Base-by-base conservation (phyloP, 2,888 invertebrate genomes). In the Pelosia muscerda region DNA sequence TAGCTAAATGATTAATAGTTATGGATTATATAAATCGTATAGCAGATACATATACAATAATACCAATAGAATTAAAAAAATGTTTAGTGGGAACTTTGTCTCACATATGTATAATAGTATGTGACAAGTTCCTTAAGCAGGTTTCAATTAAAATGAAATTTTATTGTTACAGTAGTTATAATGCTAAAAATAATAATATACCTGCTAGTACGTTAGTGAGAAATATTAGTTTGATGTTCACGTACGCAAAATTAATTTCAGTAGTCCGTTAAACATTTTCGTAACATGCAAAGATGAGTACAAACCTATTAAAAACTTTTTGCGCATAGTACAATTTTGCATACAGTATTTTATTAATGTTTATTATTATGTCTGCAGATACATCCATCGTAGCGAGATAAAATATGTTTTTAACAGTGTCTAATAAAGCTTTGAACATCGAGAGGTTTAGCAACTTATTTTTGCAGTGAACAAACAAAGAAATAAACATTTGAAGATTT, bases 1-100 rank as follows among this genome's bases (percentile, higher is more conserved):
- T 38, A 19, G 42, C 13, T 25, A 49, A 64, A 22, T 66, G 66
- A 70, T 19, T 53, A 25, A 63, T 11, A 38, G 19, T 26, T 38
- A n/a, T 15, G 22, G 26, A 13, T 26, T 56, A n/a, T 25, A 4
- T 23, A 23, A 28, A 57, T 15, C 8, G 8, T 28, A 25, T 6
- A 38, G 0, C 2, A 19, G 42, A 42, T 5, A 42, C 19, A 42
- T 4, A 5, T 38, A 38, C 2, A 38, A 8, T 2, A 2, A 10
- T 34, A 34, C 2, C 13, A 34, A 28, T 28, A 28, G 2, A n/a
- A n/a, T n/a, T n/a, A n/a, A n/a, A n/a, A n/a, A n/a, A n/a, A n/a
- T n/a, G n/a, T n/a, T n/a, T n/a, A n/a, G n/a, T n/a, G n/a, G n/a
- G n/a, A n/a, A n/a, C n/a, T n/a, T n/a, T n/a, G n/a, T n/a, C n/a